Percentiles rank a stretch among this genome's conserved stretches.
Evolutionary conservation across 1,140 invertebrate species (phyloP).

Genomic region (Drosophila seguyi): DNA sequence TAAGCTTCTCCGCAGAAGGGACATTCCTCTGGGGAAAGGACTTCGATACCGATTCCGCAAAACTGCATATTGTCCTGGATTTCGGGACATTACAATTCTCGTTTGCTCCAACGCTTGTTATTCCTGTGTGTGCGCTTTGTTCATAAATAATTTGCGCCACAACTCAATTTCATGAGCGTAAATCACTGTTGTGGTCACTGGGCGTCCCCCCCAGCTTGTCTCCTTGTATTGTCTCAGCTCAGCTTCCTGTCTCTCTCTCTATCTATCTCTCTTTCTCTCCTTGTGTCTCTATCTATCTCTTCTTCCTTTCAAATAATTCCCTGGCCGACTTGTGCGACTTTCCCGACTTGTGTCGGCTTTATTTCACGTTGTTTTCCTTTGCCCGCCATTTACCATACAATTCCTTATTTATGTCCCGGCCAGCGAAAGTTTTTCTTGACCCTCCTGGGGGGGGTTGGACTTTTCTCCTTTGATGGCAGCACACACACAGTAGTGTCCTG

Average conservation of each 20-base stretch:
- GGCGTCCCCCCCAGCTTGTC: slow-evolving; percentile 13
- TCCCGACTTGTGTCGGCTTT: slow-evolving; percentile 62
- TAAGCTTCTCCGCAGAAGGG: slow-evolving; percentile 67
- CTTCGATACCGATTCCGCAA: slow-evolving; percentile 62
- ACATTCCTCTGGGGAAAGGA: slow-evolving; percentile 36
- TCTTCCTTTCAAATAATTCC: slow-evolving; percentile 71
- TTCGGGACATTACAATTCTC: slow-evolving; percentile 59
- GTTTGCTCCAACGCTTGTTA: slow-evolving; percentile 62
- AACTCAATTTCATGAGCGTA: slow-evolving; percentile 83
- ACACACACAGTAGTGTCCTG: slow-evolving; percentile 12
- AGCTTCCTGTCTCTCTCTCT: slow-evolving; percentile 52
- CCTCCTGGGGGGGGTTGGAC: neutral
- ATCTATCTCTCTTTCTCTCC: slow-evolving; percentile 37
- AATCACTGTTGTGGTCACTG: slow-evolving; percentile 80
- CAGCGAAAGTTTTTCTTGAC: slow-evolving; percentile 50
- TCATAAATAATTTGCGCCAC: slow-evolving; percentile 82
- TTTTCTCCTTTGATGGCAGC: slow-evolving; percentile 36
- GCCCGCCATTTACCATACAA: slow-evolving; percentile 75
- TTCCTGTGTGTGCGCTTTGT: slow-evolving; percentile 78
- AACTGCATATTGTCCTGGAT: slow-evolving; percentile 57
- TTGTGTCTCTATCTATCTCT: slow-evolving; percentile 53
- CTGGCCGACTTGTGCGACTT: slow-evolving; percentile 8
- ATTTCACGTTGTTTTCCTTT: slow-evolving; percentile 53
- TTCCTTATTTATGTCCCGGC: slow-evolving; percentile 70
- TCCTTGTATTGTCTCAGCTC: slow-evolving; percentile 50